Conservation (phyloP, 2,888 invertebrate species). For the Scaeva pyrastri region DNA sequence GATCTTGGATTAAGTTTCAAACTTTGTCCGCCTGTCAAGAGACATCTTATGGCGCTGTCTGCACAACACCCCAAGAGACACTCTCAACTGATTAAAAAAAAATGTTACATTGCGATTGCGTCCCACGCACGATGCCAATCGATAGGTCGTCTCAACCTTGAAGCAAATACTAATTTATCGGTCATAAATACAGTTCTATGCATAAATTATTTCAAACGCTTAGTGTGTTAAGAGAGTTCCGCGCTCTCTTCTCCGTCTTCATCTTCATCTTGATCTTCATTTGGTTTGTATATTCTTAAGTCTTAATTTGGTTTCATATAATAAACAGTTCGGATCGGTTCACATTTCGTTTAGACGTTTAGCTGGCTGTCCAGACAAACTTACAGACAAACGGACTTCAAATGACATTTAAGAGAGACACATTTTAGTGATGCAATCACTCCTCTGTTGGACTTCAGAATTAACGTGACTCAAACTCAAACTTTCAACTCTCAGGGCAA, state of each 20-base stretch:
- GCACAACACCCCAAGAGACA: background rate
- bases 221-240: background rate
- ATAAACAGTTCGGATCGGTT: constrained; percentile 65
- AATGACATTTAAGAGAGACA: constrained; percentile 69
- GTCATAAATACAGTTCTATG: constrained; percentile 69
- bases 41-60: background rate
- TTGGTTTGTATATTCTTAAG: constrained; percentile 13
- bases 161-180: constrained; percentile 74
- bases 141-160: constrained; percentile 75
- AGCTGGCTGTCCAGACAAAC: background rate
- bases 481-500: background rate
- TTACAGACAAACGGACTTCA: constrained; percentile 43
- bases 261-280: background rate
- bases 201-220: constrained; percentile 70
- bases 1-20: constrained; percentile 61
- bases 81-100: background rate
- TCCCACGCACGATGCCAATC: constrained; percentile 75
- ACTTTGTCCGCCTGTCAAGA: background rate
- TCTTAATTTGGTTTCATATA: constrained; percentile 46
- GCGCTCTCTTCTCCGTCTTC: constrained; percentile 4
- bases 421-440: constrained; percentile 69
- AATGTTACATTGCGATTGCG: constrained; percentile 31
- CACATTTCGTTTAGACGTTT: constrained; percentile 72
- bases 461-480: constrained; percentile 59
- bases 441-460: constrained; percentile 34